Percentiles rank a stretch among this genome's conserved stretches.
These are phyloP conservation scores for Catharus ustulatus DNA, from an alignment of 2,797 vertebrate genomes.

Conservation along the genomic window DNA sequence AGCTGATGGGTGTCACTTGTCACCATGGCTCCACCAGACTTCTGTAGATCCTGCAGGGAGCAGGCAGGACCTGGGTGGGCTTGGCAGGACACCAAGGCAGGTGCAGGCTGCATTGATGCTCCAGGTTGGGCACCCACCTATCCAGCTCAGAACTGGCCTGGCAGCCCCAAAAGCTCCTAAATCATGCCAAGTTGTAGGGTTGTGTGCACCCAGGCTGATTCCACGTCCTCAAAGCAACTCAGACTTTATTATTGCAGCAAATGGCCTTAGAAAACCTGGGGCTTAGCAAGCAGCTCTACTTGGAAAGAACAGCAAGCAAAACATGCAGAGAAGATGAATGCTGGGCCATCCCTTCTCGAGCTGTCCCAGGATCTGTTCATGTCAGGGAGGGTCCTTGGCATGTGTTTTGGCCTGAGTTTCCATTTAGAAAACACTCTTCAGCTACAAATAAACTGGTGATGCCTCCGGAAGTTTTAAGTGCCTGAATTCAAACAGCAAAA, in stretches of 20 bases:
- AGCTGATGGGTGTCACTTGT: neutral
- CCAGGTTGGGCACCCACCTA: neutral
- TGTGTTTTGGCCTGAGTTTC: neutral
- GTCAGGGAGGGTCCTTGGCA: neutral
- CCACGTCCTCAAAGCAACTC: neutral
- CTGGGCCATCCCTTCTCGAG: accelerated
- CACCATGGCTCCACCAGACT: neutral
- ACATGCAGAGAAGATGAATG: neutral
- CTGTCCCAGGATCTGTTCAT: neutral
- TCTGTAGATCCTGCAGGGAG: neutral
- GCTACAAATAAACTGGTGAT: neutral
- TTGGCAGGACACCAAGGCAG: neutral
- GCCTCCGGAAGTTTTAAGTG: neutral
- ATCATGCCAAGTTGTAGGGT: neutral
- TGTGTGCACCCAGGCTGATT: neutral
- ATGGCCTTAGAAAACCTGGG: neutral
- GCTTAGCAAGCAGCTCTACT: neutral
- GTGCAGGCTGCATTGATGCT: neutral
- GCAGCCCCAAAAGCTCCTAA: neutral
- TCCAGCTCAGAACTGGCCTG: neutral
- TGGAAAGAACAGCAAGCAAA: neutral
- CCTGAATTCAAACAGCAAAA: neutral
- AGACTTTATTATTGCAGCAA: neutral
- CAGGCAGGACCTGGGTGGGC: neutral
- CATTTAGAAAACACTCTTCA: neutral